Base-by-base conservation (phyloP, 2,113 vertebrate species). In the Podarcis cretensis region DNA sequence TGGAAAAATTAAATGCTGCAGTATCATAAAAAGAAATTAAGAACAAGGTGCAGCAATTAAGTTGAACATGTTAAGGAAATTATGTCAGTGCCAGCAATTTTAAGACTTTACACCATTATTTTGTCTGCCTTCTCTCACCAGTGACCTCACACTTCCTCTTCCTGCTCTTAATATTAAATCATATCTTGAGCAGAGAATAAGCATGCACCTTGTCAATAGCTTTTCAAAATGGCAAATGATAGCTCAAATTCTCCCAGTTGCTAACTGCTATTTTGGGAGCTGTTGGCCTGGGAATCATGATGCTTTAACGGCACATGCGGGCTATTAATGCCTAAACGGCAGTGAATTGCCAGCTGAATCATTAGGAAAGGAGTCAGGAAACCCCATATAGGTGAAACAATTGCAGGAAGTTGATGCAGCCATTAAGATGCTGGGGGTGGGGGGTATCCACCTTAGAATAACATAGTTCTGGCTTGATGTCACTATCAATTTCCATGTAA, bases 361-460 rank as follows among this genome's bases (percentile, higher is more conserved):
- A 89, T 93, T 91, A 93, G 92, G 94, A 96, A 86, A 86, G 83
- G 90, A 90, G 93, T 88, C 69, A 97, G 97, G 97, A 97, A 97
- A 97, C 97, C 95, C 95, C 96, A 96, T 87, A 93, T 89, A 85
- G 48, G 32, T 86, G 92, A 90, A 97, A 97, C 97, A 98, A 98
- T 97, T 90, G 92, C 90, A 94, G 97, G 97, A 98, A 97, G 95
- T 83, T 96, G 95, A 96, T 94, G 91, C 8, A 95, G 82, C 32
- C 93, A 90, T 95, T 95, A 96, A 96, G 92, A 95, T 89, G 89
- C 93, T 95, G 95, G 35, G 92, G 96, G 95, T 68, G 30, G 48
- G 20, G 32, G 66, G 8, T 25, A 6, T 4, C 20, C 57, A 25
- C n/a, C 74, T 66, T 88, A 94, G 92, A 96, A 93, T 93, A 96